Evolutionary conservation across 2,888 invertebrate species (phyloP).

Genomic region (Eupelmus urozonus): DNA sequence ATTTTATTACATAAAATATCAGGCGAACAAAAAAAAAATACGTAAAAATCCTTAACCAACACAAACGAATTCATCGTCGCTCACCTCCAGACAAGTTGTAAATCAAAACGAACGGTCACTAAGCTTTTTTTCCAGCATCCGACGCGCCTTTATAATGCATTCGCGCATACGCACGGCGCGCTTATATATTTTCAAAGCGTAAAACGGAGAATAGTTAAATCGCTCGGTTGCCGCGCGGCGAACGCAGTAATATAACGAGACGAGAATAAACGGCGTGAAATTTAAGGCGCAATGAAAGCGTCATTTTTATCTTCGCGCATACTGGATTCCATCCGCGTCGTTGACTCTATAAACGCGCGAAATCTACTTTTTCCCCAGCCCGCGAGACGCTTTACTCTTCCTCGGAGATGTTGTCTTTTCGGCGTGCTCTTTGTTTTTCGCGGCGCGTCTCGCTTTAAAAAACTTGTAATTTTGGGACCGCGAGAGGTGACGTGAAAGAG

Average conservation of each 20-base stretch:
- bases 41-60: not conserved
- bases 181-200: conserved; percentile 34
- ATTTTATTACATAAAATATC: too few relatives aligned
- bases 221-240: not conserved
- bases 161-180: not conserved
- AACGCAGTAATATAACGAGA: conserved; percentile 38
- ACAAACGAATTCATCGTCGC: conserved; percentile 27
- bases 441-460: too few relatives aligned
- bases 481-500: too few relatives aligned
- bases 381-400: too few relatives aligned
- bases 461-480: too few relatives aligned
- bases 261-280: conserved; percentile 58
- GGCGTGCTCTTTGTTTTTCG: too few relatives aligned
- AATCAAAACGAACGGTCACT: conserved; percentile 12
- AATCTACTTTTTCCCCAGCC: conserved; percentile 32
- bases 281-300: conserved; percentile 45
- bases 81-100: conserved; percentile 13
- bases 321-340: conserved; percentile 26
- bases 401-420: too few relatives aligned
- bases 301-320: conserved; percentile 44
- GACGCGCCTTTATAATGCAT: conserved; percentile 10
- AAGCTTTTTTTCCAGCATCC: not conserved
- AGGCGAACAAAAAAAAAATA: not conserved
- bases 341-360: not conserved
- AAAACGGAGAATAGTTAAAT: conserved; percentile 48